These are phyloP conservation scores for Callitettix versicolor DNA, from an alignment of 1,140 invertebrate genomes.

Conservation along the genomic window DNA sequence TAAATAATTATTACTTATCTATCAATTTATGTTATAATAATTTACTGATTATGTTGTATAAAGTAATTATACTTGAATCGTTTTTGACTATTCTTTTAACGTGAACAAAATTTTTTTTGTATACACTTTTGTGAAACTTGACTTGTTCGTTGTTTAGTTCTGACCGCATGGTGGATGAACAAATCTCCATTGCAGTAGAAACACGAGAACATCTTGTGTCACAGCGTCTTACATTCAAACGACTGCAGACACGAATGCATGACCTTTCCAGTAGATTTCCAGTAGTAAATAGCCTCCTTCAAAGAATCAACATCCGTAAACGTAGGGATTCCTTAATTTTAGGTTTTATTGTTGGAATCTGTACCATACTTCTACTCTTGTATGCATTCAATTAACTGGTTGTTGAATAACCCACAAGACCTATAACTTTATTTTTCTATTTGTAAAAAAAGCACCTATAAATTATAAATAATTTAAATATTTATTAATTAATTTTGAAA, in stretches of 20 bases:
- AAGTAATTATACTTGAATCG: no score
- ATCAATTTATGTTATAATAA: no score
- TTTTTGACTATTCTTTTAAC: no score
- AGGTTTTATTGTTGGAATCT: conserved; percentile 69
- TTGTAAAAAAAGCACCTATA: no score
- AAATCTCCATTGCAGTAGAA: conserved; percentile 92
- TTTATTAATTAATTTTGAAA: no score
- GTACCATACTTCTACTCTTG: conserved; percentile 75
- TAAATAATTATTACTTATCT: no score
- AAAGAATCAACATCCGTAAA: conserved; percentile 87
- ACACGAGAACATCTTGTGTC: conserved; percentile 82
- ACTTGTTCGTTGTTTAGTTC: conserved; percentile 71
- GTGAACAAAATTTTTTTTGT: no score
- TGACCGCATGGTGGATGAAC: conserved; percentile 85
- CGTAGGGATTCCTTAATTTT: conserved; percentile 84
- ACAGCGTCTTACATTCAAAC: conserved; percentile 79
- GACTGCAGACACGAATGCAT: conserved; percentile 84
- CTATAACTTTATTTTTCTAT: no score
- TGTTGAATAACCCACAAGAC: neutral
- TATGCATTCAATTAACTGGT: conserved; percentile 53
- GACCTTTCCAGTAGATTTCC: conserved; percentile 86
- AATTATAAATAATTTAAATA: no score
- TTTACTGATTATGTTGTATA: no score
- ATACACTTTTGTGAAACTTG: no score
- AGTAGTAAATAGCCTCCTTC: conserved; percentile 78